A percentile compares a stretch with the other conserved stretches of the same genome.
phyloP scores from a whole-genome alignment of 1,140 invertebrate genomes.

The Apis florea region DNA sequence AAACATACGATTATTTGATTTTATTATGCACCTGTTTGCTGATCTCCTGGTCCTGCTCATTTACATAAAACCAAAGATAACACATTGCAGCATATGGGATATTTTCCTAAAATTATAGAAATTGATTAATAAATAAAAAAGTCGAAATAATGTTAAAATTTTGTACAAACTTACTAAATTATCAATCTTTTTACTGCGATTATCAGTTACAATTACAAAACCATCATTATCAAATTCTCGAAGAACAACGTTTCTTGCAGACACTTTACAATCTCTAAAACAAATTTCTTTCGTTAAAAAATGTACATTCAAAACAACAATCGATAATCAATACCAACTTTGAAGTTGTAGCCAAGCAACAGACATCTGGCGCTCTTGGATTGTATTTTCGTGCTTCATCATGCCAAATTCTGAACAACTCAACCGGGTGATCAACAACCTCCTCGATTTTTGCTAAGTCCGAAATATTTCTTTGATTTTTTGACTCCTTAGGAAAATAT shows the following conservation, averaged over 20 bases:
- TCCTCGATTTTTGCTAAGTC: slow-evolving; percentile 71
- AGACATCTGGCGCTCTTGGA: slow-evolving; percentile 63
- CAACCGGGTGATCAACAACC: slow-evolving; percentile 74
- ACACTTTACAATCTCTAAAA: slow-evolving; percentile 78
- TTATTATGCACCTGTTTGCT: slow-evolving; percentile 71
- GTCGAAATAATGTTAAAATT: background rate
- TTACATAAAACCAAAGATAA: slow-evolving; percentile 78
- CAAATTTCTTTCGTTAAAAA: background rate
- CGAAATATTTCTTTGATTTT: slow-evolving; percentile 40
- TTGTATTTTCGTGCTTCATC: slow-evolving; percentile 69
- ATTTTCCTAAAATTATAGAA: slow-evolving; percentile 17
- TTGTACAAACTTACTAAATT: slow-evolving; percentile 77
- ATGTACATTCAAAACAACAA: background rate
- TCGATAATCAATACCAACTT: slow-evolving; percentile 69
- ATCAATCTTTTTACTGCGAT: slow-evolving; percentile 77
- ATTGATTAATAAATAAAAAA: no score
- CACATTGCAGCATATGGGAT: slow-evolving; percentile 75
- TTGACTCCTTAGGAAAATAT: slow-evolving; percentile 28
- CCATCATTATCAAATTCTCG: slow-evolving; percentile 78
- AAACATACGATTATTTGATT: background rate
- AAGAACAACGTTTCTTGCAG: slow-evolving; percentile 77
- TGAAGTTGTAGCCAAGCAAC: slow-evolving; percentile 78
- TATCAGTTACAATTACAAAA: slow-evolving; percentile 80
- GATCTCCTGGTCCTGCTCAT: slow-evolving; percentile 71
- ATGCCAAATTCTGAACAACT: slow-evolving; percentile 78